These are phyloP conservation scores for Pipistrellus pygmaeus DNA, from an alignment of 2,797 vertebrate genomes.

Conservation along the genomic window DNA sequence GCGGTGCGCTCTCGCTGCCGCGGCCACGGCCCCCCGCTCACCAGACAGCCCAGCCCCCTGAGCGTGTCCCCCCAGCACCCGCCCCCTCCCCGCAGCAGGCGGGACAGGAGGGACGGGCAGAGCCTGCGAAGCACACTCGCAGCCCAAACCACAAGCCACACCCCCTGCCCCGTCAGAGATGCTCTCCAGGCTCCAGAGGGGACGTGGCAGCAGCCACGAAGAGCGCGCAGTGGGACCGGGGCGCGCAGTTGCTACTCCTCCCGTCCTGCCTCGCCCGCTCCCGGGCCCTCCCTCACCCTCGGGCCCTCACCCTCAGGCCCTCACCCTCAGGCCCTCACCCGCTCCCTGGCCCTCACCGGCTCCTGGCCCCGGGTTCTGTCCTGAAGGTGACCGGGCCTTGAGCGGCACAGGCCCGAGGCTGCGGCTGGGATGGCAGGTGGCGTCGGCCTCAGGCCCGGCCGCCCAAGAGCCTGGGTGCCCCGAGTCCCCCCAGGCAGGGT, in stretches of 20 bases:
- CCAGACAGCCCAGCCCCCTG: not conserved
- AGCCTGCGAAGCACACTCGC: not conserved
- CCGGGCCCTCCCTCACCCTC: too few relatives aligned
- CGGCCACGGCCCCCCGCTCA: not conserved
- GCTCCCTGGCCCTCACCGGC: too few relatives aligned
- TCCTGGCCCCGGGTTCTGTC: not conserved
- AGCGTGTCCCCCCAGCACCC: not conserved
- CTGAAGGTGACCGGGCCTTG: not conserved
- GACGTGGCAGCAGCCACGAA: not conserved
- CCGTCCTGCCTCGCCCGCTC: not conserved
- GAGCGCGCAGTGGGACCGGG: too few relatives aligned
- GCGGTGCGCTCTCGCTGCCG: rapidly evolving
- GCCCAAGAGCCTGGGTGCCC: not conserved
- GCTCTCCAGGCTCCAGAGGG: not conserved
- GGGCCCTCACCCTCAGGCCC: too few relatives aligned
- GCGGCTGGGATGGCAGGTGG: too few relatives aligned
- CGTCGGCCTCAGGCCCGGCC: too few relatives aligned
- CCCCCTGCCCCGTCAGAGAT: not conserved
- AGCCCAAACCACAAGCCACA: not conserved
- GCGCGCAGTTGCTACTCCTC: rapidly evolving
- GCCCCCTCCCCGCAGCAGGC: rapidly evolving
- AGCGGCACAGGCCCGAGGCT: too few relatives aligned
- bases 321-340: too few relatives aligned
- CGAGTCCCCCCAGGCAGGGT: not conserved
- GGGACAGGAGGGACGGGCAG: not conserved